These are phyloP conservation scores for Dicranocentrus wangi DNA, from an alignment of 2,888 invertebrate species.

Conservation along the genomic window DNA sequence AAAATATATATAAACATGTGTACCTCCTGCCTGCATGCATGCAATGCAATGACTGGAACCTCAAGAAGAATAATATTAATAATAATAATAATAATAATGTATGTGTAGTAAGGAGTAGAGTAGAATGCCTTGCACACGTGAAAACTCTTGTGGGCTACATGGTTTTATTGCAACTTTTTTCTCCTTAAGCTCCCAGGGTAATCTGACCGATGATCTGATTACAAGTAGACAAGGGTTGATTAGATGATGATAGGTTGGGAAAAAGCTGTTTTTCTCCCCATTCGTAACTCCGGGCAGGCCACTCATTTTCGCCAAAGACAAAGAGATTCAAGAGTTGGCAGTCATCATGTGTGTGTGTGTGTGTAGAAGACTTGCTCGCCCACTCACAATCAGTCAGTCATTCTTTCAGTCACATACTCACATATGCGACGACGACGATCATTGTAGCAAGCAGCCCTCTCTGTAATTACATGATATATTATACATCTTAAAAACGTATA, in stretches of 20 bases:
- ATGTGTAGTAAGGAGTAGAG: neutral
- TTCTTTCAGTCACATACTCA: conserved; percentile 18
- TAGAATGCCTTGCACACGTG: neutral
- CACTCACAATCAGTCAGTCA: conserved; percentile 32
- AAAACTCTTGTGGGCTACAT: neutral
- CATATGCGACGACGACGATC: neutral
- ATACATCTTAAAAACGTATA: too few species aligned
- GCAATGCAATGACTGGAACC: conserved; percentile 13
- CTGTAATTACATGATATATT: too few species aligned
- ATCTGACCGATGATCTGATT: conserved; percentile 63
- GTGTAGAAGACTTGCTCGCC: conserved; percentile 24
- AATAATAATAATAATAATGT: conserved; percentile 21
- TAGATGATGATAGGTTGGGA: conserved; percentile 65
- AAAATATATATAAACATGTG: too few species aligned
- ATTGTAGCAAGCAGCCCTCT: too few species aligned
- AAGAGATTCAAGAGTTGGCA: conserved; percentile 14
- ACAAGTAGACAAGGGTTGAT: conserved; percentile 65
- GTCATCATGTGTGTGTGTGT: conserved; percentile 3
- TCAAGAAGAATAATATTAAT: neutral
- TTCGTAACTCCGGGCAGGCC: neutral
- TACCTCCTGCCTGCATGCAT: neutral
- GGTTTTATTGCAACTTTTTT: conserved; percentile 31
- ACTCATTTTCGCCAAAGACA: conserved; percentile 31
- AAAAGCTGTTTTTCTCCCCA: conserved; percentile 46
- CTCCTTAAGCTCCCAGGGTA: conserved; percentile 35